Evolutionary conservation across 2,797 vertebrate species (phyloP).

Genomic region (Champsocephalus gunnari): DNA sequence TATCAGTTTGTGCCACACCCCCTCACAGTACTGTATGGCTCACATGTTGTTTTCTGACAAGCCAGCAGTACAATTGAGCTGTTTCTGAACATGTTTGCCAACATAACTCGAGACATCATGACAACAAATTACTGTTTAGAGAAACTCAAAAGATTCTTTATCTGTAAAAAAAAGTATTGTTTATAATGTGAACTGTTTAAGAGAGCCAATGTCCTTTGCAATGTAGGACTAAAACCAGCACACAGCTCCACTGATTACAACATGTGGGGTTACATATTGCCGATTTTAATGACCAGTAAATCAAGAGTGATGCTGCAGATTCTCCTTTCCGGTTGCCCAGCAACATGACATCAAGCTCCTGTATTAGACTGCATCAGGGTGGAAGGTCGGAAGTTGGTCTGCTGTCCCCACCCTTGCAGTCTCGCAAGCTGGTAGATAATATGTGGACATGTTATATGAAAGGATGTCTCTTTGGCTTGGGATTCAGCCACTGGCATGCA

Average conservation of each 20-base stretch:
- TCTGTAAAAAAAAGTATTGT: not conserved
- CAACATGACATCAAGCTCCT: slow-evolving; percentile 79
- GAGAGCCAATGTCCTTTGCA: slow-evolving; percentile 9
- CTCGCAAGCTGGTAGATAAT: slow-evolving; percentile 34
- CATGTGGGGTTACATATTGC: slow-evolving; percentile 56
- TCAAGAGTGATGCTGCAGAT: slow-evolving; percentile 81
- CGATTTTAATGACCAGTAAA: slow-evolving; percentile 73
- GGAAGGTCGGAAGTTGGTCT: slow-evolving; percentile 66
- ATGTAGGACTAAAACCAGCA: slow-evolving; percentile 23
- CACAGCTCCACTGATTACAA: slow-evolving; percentile 43
- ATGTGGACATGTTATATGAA: slow-evolving; percentile 47
- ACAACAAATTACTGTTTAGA: slow-evolving; percentile 3
- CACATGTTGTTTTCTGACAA: slow-evolving; percentile 48
- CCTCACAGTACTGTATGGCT: slow-evolving; percentile 27
- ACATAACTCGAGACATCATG: not conserved
- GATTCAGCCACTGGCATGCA: slow-evolving; percentile 56
- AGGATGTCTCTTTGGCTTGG: slow-evolving; percentile 45
- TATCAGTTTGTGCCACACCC: slow-evolving; percentile 60
- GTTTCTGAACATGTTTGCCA: slow-evolving; percentile 14
- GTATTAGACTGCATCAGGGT: slow-evolving; percentile 64
- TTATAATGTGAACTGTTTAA: not conserved
- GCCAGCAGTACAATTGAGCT: slow-evolving; percentile 19
- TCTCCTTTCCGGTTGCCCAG: slow-evolving; percentile 77
- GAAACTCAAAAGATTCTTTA: slow-evolving; percentile 1
- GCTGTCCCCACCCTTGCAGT: slow-evolving; percentile 29